Evolutionary conservation across 2,113 vertebrate genomes (phyloP).

Genomic region (Apaloderma vittatum): DNA sequence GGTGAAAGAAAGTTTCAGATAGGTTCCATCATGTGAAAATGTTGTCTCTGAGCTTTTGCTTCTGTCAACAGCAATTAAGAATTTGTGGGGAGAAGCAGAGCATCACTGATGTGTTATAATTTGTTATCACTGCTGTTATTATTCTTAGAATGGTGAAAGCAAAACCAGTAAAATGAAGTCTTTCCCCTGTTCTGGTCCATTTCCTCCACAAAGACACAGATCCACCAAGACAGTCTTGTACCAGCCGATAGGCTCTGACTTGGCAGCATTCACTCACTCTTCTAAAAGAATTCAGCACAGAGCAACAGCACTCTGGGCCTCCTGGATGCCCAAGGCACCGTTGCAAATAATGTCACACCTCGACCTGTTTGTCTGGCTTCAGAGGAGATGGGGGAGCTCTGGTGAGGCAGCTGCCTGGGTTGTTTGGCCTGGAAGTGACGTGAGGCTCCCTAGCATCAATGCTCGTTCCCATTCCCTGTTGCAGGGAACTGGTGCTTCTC

Average conservation of each 20-base stretch:
- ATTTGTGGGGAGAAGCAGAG: not conserved
- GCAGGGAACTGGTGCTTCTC: not conserved
- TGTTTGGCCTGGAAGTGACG: not conserved
- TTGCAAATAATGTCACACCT: not conserved
- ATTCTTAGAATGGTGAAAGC: not conserved
- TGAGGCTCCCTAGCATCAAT: not conserved
- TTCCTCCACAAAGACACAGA: not conserved
- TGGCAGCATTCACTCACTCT: not conserved
- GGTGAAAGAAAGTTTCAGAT: not conserved
- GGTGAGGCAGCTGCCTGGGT: not conserved
- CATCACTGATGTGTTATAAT: not conserved
- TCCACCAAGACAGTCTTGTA: not conserved
- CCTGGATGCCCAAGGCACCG: not conserved
- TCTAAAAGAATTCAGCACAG: not conserved
- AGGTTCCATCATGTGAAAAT: not conserved
- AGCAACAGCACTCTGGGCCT: not conserved
- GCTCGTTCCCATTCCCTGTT: not conserved
- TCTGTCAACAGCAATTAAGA: not conserved
- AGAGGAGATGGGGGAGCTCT: not conserved
- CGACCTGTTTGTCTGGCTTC: conserved; percentile 5
- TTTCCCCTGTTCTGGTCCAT: not conserved
- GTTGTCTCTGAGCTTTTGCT: not conserved
- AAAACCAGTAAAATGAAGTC: not conserved
- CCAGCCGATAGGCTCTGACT: not conserved
- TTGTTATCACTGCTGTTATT: not conserved